phyloP scores from a whole-genome alignment of 2,888 invertebrate genomes.

The Pedicia rivosa region DNA sequence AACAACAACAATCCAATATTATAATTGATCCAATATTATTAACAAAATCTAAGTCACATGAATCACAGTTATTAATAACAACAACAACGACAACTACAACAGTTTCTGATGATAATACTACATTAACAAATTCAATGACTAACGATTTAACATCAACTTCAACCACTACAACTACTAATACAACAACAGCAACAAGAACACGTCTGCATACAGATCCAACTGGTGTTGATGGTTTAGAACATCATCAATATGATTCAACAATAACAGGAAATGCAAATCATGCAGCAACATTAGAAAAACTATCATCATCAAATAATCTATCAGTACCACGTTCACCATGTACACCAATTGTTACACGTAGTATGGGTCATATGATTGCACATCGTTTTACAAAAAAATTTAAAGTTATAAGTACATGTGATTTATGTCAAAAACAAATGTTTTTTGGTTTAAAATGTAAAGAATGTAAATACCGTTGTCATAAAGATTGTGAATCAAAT shows the following conservation, averaged over 20 bases:
- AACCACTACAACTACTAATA: slow-evolving; percentile 9
- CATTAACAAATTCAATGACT: slow-evolving; percentile 9
- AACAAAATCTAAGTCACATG: slow-evolving; percentile 83
- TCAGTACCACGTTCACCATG: slow-evolving; percentile 48
- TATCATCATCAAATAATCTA: slow-evolving; percentile 19
- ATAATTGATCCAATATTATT: slow-evolving; percentile 39
- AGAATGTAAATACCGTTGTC: slow-evolving; percentile 75
- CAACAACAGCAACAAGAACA: slow-evolving; percentile 16
- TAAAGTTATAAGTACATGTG: slow-evolving; percentile 78
- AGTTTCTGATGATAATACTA: slow-evolving; percentile 33
- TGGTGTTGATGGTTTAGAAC: slow-evolving; percentile 19
- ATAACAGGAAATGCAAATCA: slow-evolving; percentile 18
- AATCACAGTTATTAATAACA: slow-evolving; percentile 73
- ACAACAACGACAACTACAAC: background rate
- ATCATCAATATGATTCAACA: slow-evolving; percentile 12
- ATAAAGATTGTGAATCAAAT: slow-evolving; percentile 72
- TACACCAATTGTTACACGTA: slow-evolving; percentile 56
- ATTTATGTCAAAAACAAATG: slow-evolving; percentile 79
- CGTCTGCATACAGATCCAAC: slow-evolving; percentile 30
- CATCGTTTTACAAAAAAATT: slow-evolving; percentile 82
- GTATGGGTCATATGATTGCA: slow-evolving; percentile 79
- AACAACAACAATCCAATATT: slow-evolving; percentile 18
- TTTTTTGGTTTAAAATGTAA: slow-evolving; percentile 79
- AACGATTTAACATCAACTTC: slow-evolving; percentile 2
- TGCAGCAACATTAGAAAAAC: slow-evolving; percentile 18